These are phyloP conservation scores for Diarsia mendica DNA, from an alignment of 2,888 invertebrate species.

Conservation along the genomic window DNA sequence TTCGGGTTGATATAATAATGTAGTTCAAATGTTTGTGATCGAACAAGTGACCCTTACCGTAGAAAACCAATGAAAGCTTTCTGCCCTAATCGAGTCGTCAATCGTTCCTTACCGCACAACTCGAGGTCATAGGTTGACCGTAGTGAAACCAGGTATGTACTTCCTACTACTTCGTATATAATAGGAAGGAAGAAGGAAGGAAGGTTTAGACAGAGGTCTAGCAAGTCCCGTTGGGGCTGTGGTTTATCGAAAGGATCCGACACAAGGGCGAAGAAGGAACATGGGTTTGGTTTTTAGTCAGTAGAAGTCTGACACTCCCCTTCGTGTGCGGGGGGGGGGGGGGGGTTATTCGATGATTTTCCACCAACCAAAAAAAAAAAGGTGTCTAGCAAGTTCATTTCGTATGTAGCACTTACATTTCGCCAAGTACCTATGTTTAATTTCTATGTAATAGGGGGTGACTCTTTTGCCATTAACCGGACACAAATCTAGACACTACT, in stretches of 20 bases:
- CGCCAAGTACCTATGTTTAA: neutral
- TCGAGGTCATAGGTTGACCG: slow-evolving; percentile 20
- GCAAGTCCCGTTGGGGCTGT: too few species aligned
- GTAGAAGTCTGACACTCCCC: too few species aligned
- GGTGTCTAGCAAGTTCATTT: too few species aligned
- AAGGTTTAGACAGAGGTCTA: neutral
- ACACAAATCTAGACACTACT: neutral
- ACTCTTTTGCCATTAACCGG: neutral
- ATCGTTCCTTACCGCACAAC: slow-evolving; percentile 5
- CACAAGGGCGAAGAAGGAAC: too few species aligned
- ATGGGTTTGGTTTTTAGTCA: too few species aligned
- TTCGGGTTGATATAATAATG: neutral
- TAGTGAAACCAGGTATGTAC: slow-evolving; percentile 6
- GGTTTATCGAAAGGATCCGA: too few species aligned
- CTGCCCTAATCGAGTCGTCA: slow-evolving; percentile 10
- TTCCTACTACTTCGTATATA: neutral
- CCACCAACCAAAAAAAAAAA: too few species aligned
- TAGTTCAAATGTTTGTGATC: slow-evolving; percentile 18
- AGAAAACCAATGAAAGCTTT: slow-evolving; percentile 12
- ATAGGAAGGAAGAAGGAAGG: too few species aligned
- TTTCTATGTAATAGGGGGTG: neutral
- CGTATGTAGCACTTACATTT: neutral
- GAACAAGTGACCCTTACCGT: neutral
- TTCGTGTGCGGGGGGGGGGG: too few species aligned
- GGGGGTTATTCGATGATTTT: too few species aligned